A percentile compares a stretch with the other conserved stretches of the same genome.
Evolutionary conservation across 2,797 vertebrate genomes (phyloP).

Genomic region (Platalea minor): DNA sequence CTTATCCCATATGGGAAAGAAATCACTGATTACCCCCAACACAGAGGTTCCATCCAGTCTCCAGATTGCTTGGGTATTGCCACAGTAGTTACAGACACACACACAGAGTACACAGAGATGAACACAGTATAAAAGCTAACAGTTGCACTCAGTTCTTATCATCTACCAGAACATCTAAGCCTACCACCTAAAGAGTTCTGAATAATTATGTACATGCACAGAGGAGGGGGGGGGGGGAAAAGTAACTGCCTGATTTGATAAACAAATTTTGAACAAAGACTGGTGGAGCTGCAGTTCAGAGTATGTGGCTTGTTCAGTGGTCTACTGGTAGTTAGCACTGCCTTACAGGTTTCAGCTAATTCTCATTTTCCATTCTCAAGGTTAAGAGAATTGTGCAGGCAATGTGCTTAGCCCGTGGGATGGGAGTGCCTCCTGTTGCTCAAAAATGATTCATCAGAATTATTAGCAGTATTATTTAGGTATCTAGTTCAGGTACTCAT

Average conservation of each 20-base stretch:
- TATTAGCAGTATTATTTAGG: conserved; percentile 59
- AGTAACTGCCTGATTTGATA: conserved; percentile 14
- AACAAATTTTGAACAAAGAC: conserved; percentile 19
- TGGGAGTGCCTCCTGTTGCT: conserved; percentile 72
- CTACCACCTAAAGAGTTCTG: not conserved
- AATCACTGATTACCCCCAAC: not conserved
- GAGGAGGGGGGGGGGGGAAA: too few relatives aligned
- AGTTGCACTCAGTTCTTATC: not conserved
- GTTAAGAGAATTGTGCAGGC: conserved; percentile 19
- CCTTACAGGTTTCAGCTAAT: conserved; percentile 27
- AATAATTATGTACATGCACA: not conserved
- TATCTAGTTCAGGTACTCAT: conserved; percentile 39
- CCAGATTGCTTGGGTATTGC: not conserved
- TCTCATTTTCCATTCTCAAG: conserved; percentile 48
- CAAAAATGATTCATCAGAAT: conserved; percentile 69
- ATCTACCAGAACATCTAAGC: not conserved
- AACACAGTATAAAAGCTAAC: not conserved
- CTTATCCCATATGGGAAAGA: not conserved
- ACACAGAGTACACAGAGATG: not conserved
- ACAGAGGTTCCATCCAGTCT: not conserved
- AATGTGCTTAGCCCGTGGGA: conserved; percentile 62
- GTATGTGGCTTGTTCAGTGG: not conserved
- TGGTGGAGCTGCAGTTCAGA: not conserved
- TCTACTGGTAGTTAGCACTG: not conserved
- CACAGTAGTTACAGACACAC: not conserved